Evolutionary conservation across 2,113 vertebrate genomes (phyloP), one percentile per base, ranked within the genome.

Genomic region (Myrmecobius fasciatus): DNA sequence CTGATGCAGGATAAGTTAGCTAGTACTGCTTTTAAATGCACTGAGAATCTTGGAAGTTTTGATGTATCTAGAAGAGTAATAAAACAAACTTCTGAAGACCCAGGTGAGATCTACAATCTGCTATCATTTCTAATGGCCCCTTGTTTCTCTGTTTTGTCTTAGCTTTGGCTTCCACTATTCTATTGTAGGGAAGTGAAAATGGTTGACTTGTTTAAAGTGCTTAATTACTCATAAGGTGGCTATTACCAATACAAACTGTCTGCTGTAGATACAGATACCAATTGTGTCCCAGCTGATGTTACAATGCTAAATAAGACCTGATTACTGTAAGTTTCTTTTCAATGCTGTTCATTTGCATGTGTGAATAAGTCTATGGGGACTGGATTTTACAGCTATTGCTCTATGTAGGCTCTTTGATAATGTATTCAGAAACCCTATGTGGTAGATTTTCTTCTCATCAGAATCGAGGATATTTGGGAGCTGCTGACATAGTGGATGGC

Each of bases 281-380:
- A 98, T 98, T 91, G 46, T 97, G 95, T 97, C 98, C 98, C 98
- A 96, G 98, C 95, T 98, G 98, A 98, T 98, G 98, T 97, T 98
- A 97, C 98, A 98, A 97, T 98, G 98, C 98, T 98, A 98, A 98
- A 98, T 98, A 98, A 98, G 95, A 98, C 97, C 97, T 98, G 98
- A 98, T 98, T 98, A 98, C 97, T 94, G 89, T 96, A 96, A 96
- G 96, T 98, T 98, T 97, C 98, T 97, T 98, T 98, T 98, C 98
- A 98, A 97, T 97, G 95, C 92, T 97, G 98, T 98, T 98, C 97
- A 99, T 98, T 99, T 98, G 98, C 98, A 98, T 98, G 98, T 98
- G 98, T 98, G 98, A 97, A 97, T 97, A 98, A 98, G 95, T 98
- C 98, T 98, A 95, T 94, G 97, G 98, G 97, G 98, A 98, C 96